Conservation (phyloP, 2,113 vertebrate genomes). For the Ranitomeya imitator region DNA sequence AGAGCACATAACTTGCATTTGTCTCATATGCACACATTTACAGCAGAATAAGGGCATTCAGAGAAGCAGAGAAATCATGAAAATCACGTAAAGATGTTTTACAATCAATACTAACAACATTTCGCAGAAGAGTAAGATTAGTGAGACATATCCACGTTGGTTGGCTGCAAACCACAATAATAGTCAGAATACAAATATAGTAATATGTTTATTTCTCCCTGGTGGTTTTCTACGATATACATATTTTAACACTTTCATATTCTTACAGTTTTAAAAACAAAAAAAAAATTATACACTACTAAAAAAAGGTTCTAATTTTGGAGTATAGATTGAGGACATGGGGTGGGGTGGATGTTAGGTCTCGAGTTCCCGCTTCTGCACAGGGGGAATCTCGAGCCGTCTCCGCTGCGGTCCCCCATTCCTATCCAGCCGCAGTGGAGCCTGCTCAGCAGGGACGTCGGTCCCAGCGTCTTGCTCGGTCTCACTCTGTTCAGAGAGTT, state of each 20-base stretch:
- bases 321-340: too few species aligned
- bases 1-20: slow-evolving; percentile 21
- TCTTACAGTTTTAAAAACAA: background rate
- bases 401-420: too few species aligned
- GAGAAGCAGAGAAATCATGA: slow-evolving; percentile 24
- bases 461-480: too few species aligned
- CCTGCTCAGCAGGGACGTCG: too few species aligned
- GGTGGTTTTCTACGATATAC: background rate
- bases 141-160: slow-evolving; percentile 30
- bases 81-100: slow-evolving; percentile 38
- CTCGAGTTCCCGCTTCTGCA: too few species aligned
- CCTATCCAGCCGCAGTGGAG: too few species aligned
- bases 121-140: slow-evolving; percentile 34
- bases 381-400: too few species aligned
- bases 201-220: slow-evolving; percentile 7
- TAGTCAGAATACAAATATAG: slow-evolving; percentile 35
- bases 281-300: background rate
- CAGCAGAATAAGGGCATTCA: background rate
- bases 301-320: background rate
- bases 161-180: slow-evolving; percentile 48
- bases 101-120: slow-evolving; percentile 47
- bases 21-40: slow-evolving; percentile 23
- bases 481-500: too few species aligned
- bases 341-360: too few species aligned
- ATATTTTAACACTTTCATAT: slow-evolving; percentile 21